Conservation (phyloP, 2,888 invertebrate genomes). For the Pocota personata region DNA sequence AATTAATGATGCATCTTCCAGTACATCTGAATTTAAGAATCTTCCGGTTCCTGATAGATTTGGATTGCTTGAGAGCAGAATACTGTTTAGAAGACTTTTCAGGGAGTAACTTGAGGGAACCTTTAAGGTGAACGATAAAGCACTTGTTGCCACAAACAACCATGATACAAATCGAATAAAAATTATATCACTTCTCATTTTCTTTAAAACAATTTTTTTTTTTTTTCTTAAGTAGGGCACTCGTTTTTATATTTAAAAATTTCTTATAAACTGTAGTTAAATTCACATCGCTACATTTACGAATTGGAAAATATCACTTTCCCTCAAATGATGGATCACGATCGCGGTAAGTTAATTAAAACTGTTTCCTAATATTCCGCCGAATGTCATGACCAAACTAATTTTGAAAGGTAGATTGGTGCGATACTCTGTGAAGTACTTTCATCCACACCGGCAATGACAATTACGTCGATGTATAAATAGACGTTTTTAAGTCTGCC, state of each 20-base stretch:
- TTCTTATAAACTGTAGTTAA: background rate
- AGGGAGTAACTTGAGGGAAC: slow-evolving; percentile 81
- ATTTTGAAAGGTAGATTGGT: slow-evolving; percentile 48
- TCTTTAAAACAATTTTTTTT: slow-evolving; percentile 12
- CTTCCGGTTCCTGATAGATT: slow-evolving; percentile 81
- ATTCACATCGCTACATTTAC: slow-evolving; percentile 18
- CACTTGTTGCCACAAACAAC: slow-evolving; percentile 77
- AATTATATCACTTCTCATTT: slow-evolving; percentile 76
- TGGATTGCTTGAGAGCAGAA: slow-evolving; percentile 80
- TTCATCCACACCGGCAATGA: slow-evolving; percentile 42
- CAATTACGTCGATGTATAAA: slow-evolving; percentile 40
- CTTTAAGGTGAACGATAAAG: slow-evolving; percentile 79
- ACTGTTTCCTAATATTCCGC: slow-evolving; percentile 17
- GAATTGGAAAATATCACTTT: slow-evolving; percentile 22
- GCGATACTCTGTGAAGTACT: slow-evolving; percentile 39
- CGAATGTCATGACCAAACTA: slow-evolving; percentile 69
- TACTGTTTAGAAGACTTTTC: slow-evolving; percentile 81
- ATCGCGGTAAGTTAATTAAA: slow-evolving; percentile 4
- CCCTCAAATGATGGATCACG: slow-evolving; percentile 15
- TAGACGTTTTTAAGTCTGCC: slow-evolving; percentile 45
- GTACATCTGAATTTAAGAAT: slow-evolving; percentile 80
- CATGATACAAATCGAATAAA: slow-evolving; percentile 74
- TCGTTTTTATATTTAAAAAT: background rate
- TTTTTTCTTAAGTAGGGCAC: background rate
- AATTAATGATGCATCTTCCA: slow-evolving; percentile 81